Evolutionary conservation across 1,140 invertebrate genomes (phyloP), one percentile per base, ranked within the genome.

Genomic region (Ericerus pela): DNA sequence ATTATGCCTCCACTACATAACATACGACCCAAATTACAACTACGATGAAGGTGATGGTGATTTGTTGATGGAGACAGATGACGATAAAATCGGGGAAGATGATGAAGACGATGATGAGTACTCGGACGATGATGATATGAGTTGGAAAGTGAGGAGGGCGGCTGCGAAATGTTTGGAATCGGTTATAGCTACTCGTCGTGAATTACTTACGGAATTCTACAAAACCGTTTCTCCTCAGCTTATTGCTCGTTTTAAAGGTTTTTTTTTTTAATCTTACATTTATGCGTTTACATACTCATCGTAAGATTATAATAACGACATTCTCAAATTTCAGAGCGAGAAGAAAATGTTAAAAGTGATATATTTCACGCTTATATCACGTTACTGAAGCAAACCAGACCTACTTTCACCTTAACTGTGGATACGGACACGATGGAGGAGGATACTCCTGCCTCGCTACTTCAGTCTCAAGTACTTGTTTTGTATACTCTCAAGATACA

Each of bases 91-190:
- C 2, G 84, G 65, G 16, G 72, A 81, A 58, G 79, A 77, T 30
- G 79, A 85, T 14, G 81, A 85, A 57, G 84, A 78, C 37, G 80
- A 85, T 55, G 89, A 93, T 63, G 89, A 93, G 63, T 98, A 96
- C 67, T 96, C 91, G 31, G 94, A 98, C 70, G 94, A 97, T 72
- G 96, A 99, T 69, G 96, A 99, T 68, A 94, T 99, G 85, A 95
- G 90, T 56, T 99, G 96, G 96, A 99, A 99, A 75, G 85, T 75
- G 37, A 75, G 96, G 51, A 76, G 96, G 41, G 86, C 94, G 3
- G 88, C 95, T 29, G 95, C 96, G 0, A 99, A 99, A 72, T 97
- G 95, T 68, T 72, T 99, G 4, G 93, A 98, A 71, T 89, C 93
- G 8, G 80, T 98, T 18, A 90, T 99, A 58, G 77, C 84, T 0